Conservation (phyloP, 2,113 vertebrate genomes). For the Vimba vimba region DNA sequence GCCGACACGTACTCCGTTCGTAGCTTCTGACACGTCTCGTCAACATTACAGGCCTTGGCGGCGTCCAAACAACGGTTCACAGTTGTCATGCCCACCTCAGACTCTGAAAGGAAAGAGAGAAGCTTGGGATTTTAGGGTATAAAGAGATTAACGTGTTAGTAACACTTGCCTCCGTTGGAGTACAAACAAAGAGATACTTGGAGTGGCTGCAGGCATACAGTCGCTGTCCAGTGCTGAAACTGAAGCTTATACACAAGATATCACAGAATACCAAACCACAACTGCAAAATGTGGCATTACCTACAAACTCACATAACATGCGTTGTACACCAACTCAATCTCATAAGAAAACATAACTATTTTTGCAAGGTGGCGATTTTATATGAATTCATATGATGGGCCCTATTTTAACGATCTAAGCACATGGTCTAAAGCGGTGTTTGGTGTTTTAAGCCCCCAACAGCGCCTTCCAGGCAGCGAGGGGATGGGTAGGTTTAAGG, state of each 20-base stretch:
- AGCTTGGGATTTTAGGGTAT: neutral
- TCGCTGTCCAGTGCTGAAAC: conserved; percentile 40
- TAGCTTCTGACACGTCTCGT: conserved; percentile 87
- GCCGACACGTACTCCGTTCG: conserved; percentile 89
- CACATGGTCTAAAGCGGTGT: too few relatives aligned
- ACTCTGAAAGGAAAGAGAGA: conserved; percentile 69
- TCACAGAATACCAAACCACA: neutral
- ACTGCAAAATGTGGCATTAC: neutral
- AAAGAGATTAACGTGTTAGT: neutral
- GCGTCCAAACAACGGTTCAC: conserved; percentile 94
- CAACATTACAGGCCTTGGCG: conserved; percentile 92
- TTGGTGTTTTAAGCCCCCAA: too few relatives aligned
- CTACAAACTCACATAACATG: neutral
- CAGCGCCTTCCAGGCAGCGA: too few relatives aligned
- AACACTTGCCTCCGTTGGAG: neutral
- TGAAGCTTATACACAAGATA: neutral
- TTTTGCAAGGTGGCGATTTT: too few relatives aligned
- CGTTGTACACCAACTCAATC: neutral
- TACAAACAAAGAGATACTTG: neutral
- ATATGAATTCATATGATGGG: too few relatives aligned
- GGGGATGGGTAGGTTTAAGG: too few relatives aligned
- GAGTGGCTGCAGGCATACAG: neutral
- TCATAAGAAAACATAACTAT: neutral
- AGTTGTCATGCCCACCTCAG: conserved; percentile 79
- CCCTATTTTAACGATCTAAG: too few relatives aligned